Base-by-base conservation (phyloP, 2,888 invertebrate genomes). In the Drosophila lacicola region DNA sequence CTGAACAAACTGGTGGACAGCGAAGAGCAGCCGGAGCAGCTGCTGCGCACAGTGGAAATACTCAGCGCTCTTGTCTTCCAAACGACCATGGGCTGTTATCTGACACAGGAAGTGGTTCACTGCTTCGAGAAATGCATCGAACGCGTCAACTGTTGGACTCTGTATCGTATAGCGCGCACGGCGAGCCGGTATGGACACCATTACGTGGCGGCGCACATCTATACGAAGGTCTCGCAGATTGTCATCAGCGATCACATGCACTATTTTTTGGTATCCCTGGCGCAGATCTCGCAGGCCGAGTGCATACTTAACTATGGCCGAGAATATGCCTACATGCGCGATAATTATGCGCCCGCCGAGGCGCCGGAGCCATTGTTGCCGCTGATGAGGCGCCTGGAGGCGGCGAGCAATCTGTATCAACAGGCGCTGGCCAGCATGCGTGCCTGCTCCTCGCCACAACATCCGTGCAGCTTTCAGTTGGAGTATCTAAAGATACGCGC, bases 171-270 rank as follows among this genome's bases (percentile, higher is more conserved):
- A 46, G 97, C 96, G 0, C 94, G 98, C 58, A 96, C 97, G 13
- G 97, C 97, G 0, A 95, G 97, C 17, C 94, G 98, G 58, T 97
- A 96, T 90, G 96, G 96, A 0, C 97, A 97, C 90, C 96, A 96
- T 87, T 93, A 93, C 51, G 92, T 96, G 25, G 96, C 96, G 0
- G 94, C 95, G 0, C 92, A 93, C 6, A 94, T 97, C 36, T 94
- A 96, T 82, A 92, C 93, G 29, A 93, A 93, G 46, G 92, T 97
- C 33, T 94, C 95, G 2, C 94, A 94, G 47, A 94, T 95, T 74
- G 96, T 96, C 0, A 96, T 97, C 14, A 96, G 97, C 36, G 98
- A 98, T 90, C 96, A 97, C 82, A 95, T 96, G 50, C 96, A 98
- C 89, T 97, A 97, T 89, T 98, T 98, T 96, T 92, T 98, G 56